Evolutionary conservation across 2,888 invertebrate genomes (phyloP).

Genomic region (Mylabris sibirica): DNA sequence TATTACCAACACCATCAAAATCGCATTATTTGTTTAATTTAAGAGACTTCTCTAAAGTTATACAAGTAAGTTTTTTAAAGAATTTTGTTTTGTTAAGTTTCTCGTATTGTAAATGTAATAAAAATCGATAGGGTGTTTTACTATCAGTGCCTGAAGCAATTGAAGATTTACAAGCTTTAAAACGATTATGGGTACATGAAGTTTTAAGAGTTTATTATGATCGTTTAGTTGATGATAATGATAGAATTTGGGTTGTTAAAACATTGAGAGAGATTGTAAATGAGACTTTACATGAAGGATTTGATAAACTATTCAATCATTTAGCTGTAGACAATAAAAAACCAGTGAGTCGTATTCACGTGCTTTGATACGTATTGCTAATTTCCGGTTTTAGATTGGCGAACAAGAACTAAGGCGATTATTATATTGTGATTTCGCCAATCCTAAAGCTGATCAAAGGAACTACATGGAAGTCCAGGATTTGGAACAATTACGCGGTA

Average conservation of each 20-base stretch:
- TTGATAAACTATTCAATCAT: conserved; percentile 60
- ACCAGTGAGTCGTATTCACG: neutral
- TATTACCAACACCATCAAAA: conserved; percentile 91
- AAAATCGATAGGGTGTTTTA: conserved; percentile 76
- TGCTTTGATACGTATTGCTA: conserved; percentile 15
- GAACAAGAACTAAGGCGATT: conserved; percentile 85
- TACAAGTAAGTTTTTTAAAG: conserved; percentile 71
- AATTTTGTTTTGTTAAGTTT: conserved; percentile 25
- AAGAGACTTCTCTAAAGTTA: conserved; percentile 91
- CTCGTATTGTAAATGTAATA: conserved; percentile 4
- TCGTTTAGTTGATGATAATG: conserved; percentile 84
- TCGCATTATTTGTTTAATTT: conserved; percentile 95
- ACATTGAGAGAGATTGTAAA: conserved; percentile 71
- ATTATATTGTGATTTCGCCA: conserved; percentile 94
- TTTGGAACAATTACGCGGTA: conserved; percentile 78
- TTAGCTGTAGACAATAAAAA: neutral
- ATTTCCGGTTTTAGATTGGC: conserved; percentile 66
- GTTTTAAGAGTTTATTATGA: conserved; percentile 92
- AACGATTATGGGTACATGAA: conserved; percentile 94
- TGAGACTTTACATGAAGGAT: conserved; percentile 69
- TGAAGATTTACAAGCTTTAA: conserved; percentile 83
- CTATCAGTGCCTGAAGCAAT: conserved; percentile 93
- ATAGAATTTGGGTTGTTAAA: conserved; percentile 81
- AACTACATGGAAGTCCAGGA: conserved; percentile 90
- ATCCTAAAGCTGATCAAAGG: conserved; percentile 89